Base-by-base conservation (phyloP, 1,140 invertebrate species). In the Eriosoma lanigerum region DNA sequence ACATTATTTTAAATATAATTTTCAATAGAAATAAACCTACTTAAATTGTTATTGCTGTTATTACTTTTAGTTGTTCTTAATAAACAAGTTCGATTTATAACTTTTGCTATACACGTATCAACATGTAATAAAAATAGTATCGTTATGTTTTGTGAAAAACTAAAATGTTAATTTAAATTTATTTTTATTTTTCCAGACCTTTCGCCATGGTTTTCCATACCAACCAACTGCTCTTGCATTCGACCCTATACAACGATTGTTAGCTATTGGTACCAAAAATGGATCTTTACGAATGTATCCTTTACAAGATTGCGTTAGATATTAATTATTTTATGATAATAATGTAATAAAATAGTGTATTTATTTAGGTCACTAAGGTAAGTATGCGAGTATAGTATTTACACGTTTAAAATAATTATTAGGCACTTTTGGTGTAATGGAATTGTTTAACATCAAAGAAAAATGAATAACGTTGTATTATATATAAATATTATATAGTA, bases 161-260 rank as follows among this genome's bases (percentile, higher is more conserved):
- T 48, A 17, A 9, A 46, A 68, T n/a, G 21, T 68, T 68, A 48
- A 68, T 68, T 48, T 26, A 13, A 48, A 10, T 44, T 13, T 82
- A 66, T 82, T 81, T 85, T 83, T 86, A 87, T 83, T 87, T 84
- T 93, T 92, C 24, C 92, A 98, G 96, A 98, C 96, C 84, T 96
- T 97, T 85, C 92, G 96, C 56, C 97, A 99, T 92, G 98, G 98
- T 83, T 99, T 99, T 89, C 98, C 98, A 82, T 95, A 96, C 88
- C 94, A 98, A 84, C 97, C 98, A 58, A 97, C 96, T 82, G 94
- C 96, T 56, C 88, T 99, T 86, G 97, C 97, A 64, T 99, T 95
- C 89, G 98, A 99, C 89, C 96, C 97, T 60, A 92, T 99, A 83
- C 98, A 99, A 88, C 94, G 93, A 87, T 89, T 99, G 70, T 89